These are phyloP conservation scores for Eilema sororculum DNA, from an alignment of 2,888 invertebrate genomes.

Conservation along the genomic window DNA sequence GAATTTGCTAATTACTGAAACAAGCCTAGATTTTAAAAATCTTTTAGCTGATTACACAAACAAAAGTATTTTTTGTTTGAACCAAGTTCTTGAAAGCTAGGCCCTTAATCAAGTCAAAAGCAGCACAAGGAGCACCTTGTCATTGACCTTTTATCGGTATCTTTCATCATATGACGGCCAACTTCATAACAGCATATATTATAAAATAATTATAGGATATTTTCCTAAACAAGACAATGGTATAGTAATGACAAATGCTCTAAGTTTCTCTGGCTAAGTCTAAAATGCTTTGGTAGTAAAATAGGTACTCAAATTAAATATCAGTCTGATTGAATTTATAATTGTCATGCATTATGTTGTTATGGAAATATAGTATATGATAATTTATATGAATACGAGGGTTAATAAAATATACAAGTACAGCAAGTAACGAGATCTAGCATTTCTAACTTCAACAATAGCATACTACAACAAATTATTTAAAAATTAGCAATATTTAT, in stretches of 20 bases:
- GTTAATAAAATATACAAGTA: conserved; percentile 51
- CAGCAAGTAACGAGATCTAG: conserved; percentile 82
- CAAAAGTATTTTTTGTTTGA: background rate
- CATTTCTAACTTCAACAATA: conserved; percentile 74
- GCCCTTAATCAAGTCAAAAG: background rate
- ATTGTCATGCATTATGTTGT: conserved; percentile 49
- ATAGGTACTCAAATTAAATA: conserved; percentile 72
- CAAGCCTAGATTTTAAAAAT: background rate
- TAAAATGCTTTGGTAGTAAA: conserved; percentile 82
- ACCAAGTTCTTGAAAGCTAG: conserved; percentile 1
- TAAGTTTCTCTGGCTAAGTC: conserved; percentile 56
- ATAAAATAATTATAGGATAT: background rate
- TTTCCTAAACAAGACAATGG: conserved; percentile 5
- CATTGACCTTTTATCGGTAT: background rate
- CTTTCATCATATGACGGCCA: background rate
- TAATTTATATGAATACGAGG: conserved; percentile 2
- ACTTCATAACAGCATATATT: background rate
- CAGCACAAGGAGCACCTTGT: background rate
- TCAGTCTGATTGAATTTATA: conserved; percentile 67
- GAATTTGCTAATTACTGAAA: background rate
- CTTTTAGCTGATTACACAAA: background rate
- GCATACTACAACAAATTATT: conserved; percentile 57
- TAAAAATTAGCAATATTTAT: conserved; percentile 59
- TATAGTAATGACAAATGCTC: conserved; percentile 21
- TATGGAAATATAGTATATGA: conserved; percentile 23